Evolutionary conservation across 1,140 invertebrate species (phyloP), one percentile per base, ranked within the genome.

Genomic region (Pararge aegeria): DNA sequence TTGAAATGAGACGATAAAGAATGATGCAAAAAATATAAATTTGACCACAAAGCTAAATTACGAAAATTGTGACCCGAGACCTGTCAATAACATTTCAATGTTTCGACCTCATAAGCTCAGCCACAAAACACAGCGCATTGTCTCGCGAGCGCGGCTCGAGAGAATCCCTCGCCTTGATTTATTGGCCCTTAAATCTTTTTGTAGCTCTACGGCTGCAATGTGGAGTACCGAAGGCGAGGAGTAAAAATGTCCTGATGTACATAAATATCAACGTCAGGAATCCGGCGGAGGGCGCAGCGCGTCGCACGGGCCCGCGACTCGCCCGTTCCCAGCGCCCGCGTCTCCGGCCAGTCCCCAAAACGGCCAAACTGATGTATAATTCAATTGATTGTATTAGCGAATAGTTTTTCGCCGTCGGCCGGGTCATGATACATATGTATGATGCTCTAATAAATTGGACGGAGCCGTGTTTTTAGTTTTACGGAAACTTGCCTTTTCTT

Each of bases 321-420:
- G 27, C 1, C 10, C 5, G 27, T 4, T 9, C 29, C 5, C 29
- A 30, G 21, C 13, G 13, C 13, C 13, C 38, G 38, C 13, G 38
- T 15, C 13, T 1, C 55, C 61, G 51, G 55, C 64, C 55, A 73
- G 73, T 74, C 70, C 75, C 73, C 66, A 61, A 82, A 80, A 80
- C 73, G 70, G 76, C 60, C 62, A 37, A 59, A 59, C 76, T 78
- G 64, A 83, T 83, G 80, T 83, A 71, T 83, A 75, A 83, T 83
- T 78, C 80, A 83, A 70, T 74, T 67, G 75, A 78, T 81, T 83
- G 68, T 68, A 80, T 83, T 80, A 81, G 69, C 57, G 66, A 57
- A 62, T 60, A 81, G 78, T 83, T 81, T 79, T 81, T 83, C 73
- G 74, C 58, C 70, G 70, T 58, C 73, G 66, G 61, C 55, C 61